Evolutionary conservation across 2,888 invertebrate genomes (phyloP), one percentile per base, ranked within the genome.

Genomic region (Pherbina coryleti): DNA sequence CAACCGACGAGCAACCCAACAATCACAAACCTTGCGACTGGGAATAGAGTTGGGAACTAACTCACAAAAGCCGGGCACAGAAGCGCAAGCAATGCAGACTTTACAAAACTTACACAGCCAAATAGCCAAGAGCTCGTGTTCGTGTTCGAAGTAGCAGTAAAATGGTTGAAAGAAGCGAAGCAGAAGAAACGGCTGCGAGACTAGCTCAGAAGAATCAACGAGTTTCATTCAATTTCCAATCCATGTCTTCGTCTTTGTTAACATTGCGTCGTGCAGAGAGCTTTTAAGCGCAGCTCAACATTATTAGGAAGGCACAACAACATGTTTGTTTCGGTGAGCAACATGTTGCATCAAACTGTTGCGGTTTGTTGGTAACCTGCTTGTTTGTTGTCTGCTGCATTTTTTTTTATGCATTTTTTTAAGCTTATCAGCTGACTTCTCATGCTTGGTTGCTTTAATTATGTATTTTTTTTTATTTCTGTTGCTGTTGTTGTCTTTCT

Each of bases 341-440:
- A 57, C 72, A 55, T 71, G 72, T 72, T 69, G 69, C 69, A 69
- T 28, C 44, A 25, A 44, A 19, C 44, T 53, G 70, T 55, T n/a
- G 55, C 72, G 9, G 55, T 37, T 28, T 34, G 28, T 1, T 57
- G 37, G 55, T n/a, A 31, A 25, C 57, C 22, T 66, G 22, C 14
- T 66, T 66, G 66, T 66, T 37, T 19, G 19, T 57, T 19, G 19
- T 57, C 9, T 37, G 44, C 19, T 22, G 8, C n/a, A n/a, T 70
- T 31, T 14, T 22, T 60, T 60, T 25, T 60, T 31, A 19, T 31
- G n/a, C 28, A 53, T 22, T 11, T 70, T 44, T 19, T 7, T 22
- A 49, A 72, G 49, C 55, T 55, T 55, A 70, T 72, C 72, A 72
- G 72, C 72, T 57, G 72, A 72, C 57, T 57, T 72, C 60, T 57